These are phyloP conservation scores for Sula dactylatra DNA, from an alignment of 2,113 vertebrate genomes.

Conservation along the genomic window DNA sequence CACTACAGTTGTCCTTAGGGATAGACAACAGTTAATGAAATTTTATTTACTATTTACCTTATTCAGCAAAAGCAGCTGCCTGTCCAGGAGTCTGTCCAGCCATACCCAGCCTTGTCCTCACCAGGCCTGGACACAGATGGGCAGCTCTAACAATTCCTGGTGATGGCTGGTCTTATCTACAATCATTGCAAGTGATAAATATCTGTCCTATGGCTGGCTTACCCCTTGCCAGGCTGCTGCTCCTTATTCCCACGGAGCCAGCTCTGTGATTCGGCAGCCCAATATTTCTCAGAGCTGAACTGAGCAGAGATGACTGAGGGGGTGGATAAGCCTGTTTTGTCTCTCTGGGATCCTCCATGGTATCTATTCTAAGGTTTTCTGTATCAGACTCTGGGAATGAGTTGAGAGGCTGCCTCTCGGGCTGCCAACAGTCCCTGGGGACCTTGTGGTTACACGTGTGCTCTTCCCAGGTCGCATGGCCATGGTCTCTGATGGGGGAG, in stretches of 20 bases:
- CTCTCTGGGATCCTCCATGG: not conserved
- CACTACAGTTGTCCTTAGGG: not conserved
- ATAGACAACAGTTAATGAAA: not conserved
- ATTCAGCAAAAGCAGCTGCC: not conserved
- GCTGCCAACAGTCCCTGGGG: not conserved
- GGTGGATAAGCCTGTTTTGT: not conserved
- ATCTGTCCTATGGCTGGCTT: not conserved
- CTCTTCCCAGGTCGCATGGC: not conserved
- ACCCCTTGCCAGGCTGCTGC: not conserved
- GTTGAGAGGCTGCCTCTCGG: not conserved
- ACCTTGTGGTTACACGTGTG: not conserved
- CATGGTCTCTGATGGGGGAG: not conserved
- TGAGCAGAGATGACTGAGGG: not conserved
- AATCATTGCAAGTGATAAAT: not conserved
- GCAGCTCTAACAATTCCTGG: not conserved
- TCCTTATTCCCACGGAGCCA: slow-evolving; percentile 2
- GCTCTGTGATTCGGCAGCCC: not conserved
- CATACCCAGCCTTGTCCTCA: fast-evolving
- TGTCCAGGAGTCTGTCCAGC: not conserved
- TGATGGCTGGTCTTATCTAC: not conserved
- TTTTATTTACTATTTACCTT: not conserved
- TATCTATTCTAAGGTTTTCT: slow-evolving; percentile 45
- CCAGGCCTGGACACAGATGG: not conserved
- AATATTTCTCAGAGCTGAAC: not conserved
- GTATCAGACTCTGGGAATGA: slow-evolving; percentile 33